Evolutionary conservation across 1,140 invertebrate genomes (phyloP).

Genomic region (Caenorhabditis inopinata): DNA sequence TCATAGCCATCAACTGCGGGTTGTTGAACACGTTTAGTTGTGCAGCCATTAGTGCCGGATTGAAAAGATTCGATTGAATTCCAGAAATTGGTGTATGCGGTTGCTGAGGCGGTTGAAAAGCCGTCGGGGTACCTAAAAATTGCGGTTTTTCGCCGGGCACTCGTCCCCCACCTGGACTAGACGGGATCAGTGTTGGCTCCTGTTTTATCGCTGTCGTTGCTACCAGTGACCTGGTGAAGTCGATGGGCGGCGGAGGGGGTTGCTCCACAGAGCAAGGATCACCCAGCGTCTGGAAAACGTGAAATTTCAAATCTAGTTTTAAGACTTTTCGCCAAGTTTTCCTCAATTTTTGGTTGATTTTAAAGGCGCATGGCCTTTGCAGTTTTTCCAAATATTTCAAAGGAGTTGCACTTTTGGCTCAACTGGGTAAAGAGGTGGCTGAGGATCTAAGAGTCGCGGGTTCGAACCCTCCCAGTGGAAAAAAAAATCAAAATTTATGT

Average conservation of each 20-base stretch:
- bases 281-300: not conserved
- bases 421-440: no score
- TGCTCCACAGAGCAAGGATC: constrained; percentile 5
- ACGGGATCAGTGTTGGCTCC: not conserved
- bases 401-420: no score
- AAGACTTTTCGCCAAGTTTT: not conserved
- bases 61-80: constrained; percentile 22
- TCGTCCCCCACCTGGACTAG: not conserved
- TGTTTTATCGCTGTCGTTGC: not conserved
- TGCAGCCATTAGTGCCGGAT: constrained; percentile 50
- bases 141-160: no score
- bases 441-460: no score
- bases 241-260: constrained; percentile 13
- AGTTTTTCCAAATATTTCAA: not conserved
- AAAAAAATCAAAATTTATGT: no score
- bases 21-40: constrained; percentile 47
- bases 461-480: no score
- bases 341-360: not conserved
- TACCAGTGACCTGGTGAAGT: not conserved
- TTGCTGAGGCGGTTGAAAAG: not conserved
- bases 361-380: no score
- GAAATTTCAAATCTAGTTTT: not conserved
- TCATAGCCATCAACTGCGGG: constrained; percentile 46
- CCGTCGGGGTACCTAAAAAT: not conserved
- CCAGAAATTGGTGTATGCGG: not conserved